Conservation (phyloP, 2,113 vertebrate species). For the Oncorhynchus nerka region DNA sequence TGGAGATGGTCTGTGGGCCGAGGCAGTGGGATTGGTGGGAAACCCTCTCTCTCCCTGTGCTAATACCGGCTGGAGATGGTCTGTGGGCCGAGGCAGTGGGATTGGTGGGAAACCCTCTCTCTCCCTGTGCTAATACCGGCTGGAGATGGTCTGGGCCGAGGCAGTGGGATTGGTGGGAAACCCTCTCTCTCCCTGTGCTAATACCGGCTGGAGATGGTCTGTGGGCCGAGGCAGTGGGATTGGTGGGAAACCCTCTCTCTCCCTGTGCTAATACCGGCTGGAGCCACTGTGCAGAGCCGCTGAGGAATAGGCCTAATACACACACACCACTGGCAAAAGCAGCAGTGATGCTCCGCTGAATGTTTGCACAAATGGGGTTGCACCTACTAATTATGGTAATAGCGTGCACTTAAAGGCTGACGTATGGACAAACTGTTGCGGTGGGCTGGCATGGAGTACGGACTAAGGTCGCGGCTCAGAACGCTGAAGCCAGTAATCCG, state of each 20-base stretch:
- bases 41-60: constrained; percentile 43
- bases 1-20: constrained; percentile 33
- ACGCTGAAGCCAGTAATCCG: constrained; percentile 29
- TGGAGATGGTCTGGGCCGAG: constrained; percentile 32
- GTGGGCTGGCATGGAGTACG: constrained; percentile 38
- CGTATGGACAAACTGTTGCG: constrained; percentile 66
- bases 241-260: constrained; percentile 49
- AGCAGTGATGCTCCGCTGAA: constrained; percentile 46
- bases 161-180: constrained; percentile 50
- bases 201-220: constrained; percentile 10
- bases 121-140: constrained; percentile 9
- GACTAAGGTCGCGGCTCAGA: constrained; percentile 54
- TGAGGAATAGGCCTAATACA: constrained; percentile 43
- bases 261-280: constrained; percentile 49
- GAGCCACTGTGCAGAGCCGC: constrained; percentile 44
- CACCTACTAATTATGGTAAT: constrained; percentile 72
- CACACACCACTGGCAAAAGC: constrained; percentile 39
- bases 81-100: constrained; percentile 32
- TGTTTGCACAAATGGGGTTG: constrained; percentile 53
- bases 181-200: constrained; percentile 32
- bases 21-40: constrained; percentile 43
- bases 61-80: constrained; percentile 11
- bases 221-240: constrained; percentile 47
- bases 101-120: constrained; percentile 52
- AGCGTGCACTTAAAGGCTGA: constrained; percentile 64